Evolutionary conservation across 2,113 vertebrate genomes (phyloP), one percentile per base, ranked within the genome.

Genomic region (Drymodes brunneopygia): DNA sequence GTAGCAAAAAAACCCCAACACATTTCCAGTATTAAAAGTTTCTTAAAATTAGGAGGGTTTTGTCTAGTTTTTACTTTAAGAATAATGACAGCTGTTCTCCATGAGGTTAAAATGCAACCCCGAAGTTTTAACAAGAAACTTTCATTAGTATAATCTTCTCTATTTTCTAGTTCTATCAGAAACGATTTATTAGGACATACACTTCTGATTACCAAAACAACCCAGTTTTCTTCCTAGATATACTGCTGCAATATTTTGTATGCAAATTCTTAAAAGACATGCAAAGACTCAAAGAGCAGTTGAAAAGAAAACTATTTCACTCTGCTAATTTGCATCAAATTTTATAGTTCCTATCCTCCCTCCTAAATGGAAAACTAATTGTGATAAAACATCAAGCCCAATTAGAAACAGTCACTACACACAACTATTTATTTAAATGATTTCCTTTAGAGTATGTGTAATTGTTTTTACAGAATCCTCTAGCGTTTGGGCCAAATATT

Each of bases 261-360:
- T 91, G 22, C 54, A 51, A 60, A 82, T 51, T 57, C 79, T 95
- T 94, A 58, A 73, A 70, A 93, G 75, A 86, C 15, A 57, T 15
- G n/a, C 22, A 44, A 66, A 88, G 29, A 38, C 27, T 62, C 79
- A 60, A 92, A 83, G 50, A 83, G 22, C 71, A 86, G 74, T 44
- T 86, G 56, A 50, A 86, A 91, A 86, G 54, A 81, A 90, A 91
- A 65, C 81, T 66, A 94, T 74, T 91, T 86, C 51, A 64, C 38
- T 72, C 21, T 4, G 15, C 64, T 92, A 66, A 96, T 86, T 83
- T 90, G 27, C n/a, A 38, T 81, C 15, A 47, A 57, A 50, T 54
- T 95, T 95, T 87, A 90, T 60, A 86, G 73, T 48, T 95, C 73
- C 47, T 77, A 80, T 80, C 58, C 27, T 94, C 42, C 33, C 38